Evolutionary conservation across 2,888 invertebrate genomes (phyloP).

Genomic region (Plebejus anna): DNA sequence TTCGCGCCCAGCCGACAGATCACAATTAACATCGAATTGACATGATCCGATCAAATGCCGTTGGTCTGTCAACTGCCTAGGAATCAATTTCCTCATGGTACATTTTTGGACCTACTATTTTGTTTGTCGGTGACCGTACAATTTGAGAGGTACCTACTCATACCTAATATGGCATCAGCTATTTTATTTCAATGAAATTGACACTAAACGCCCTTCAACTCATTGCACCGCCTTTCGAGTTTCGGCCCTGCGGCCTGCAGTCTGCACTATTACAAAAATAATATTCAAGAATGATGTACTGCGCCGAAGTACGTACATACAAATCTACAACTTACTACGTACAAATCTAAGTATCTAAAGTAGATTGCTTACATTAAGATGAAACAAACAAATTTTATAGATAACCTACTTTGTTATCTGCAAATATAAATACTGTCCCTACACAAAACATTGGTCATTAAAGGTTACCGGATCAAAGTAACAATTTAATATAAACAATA

Average conservation of each 20-base stretch:
- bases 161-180: too few species aligned
- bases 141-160: not conserved
- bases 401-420: not conserved
- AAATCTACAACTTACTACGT: too few species aligned
- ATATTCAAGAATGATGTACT: not conserved
- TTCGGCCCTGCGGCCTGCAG: too few species aligned
- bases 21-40: too few species aligned
- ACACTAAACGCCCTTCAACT: not conserved
- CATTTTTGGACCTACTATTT: not conserved
- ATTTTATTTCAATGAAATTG: not conserved
- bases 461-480: not conserved
- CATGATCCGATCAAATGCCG: too few species aligned
- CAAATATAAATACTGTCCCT: not conserved
- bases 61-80: too few species aligned
- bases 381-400: not conserved
- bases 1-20: too few species aligned
- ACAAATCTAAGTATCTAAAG: not conserved
- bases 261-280: not conserved
- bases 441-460: not conserved
- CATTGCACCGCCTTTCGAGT: not conserved
- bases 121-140: not conserved
- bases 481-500: not conserved
- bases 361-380: not conserved
- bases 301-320: not conserved
- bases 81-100: not conserved